Conservation (phyloP, 2,797 vertebrate species). For the Galaxias olidus region DNA sequence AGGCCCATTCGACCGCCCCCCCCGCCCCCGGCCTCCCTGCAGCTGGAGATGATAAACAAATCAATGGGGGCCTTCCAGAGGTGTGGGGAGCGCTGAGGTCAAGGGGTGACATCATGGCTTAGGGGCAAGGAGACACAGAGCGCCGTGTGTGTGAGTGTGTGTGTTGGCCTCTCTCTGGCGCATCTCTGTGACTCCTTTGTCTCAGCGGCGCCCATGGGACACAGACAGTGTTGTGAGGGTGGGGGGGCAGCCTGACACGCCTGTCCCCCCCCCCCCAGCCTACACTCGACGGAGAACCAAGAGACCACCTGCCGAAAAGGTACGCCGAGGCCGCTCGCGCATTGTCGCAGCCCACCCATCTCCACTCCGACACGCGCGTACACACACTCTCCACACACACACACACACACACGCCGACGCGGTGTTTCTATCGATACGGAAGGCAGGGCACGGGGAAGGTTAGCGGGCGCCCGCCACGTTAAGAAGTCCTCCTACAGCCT, state of each 20-base stretch:
- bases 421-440: not conserved
- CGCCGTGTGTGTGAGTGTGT: too few relatives aligned
- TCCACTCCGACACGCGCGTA: not conserved
- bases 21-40: not conserved
- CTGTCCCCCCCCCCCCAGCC: not conserved
- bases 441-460: not conserved
- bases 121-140: not conserved
- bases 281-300: too few relatives aligned
- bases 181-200: slow-evolving; percentile 15
- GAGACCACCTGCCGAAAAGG: too few relatives aligned
- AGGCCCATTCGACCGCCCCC: slow-evolving; percentile 25
- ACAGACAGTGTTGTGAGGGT: not conserved
- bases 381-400: not conserved
- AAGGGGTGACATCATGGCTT: slow-evolving; percentile 37
- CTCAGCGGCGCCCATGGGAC: not conserved
- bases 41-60: slow-evolving; percentile 52
- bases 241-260: not conserved
- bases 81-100: slow-evolving; percentile 20
- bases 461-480: not conserved
- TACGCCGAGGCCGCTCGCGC: not conserved
- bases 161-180: too few relatives aligned
- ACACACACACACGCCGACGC: too few relatives aligned
- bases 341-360: not conserved
- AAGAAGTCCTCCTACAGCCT: not conserved
- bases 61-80: slow-evolving; percentile 31